These are phyloP conservation scores for Menidia menidia DNA, from an alignment of 2,797 vertebrate genomes.

Conservation along the genomic window DNA sequence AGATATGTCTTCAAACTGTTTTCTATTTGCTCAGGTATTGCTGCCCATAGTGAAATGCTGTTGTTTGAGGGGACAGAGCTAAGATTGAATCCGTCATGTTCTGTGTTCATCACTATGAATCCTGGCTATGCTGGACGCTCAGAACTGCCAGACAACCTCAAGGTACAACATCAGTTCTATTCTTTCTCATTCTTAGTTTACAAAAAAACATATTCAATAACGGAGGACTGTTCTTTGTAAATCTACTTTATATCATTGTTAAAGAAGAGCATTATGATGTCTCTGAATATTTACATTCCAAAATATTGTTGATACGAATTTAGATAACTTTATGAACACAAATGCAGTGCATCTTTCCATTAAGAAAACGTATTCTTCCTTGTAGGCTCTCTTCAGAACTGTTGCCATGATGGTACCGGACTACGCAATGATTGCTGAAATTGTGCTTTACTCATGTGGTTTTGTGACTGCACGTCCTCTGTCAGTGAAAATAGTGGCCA, in stretches of 20 bases:
- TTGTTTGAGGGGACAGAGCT: conserved; percentile 92
- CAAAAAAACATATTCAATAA: too few species aligned
- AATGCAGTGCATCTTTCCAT: background rate
- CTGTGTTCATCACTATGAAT: conserved; percentile 95
- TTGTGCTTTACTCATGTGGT: conserved; percentile 92
- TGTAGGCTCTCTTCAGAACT: conserved; percentile 90
- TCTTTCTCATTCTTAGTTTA: too few species aligned
- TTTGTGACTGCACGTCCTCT: conserved; percentile 91
- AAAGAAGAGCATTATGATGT: background rate
- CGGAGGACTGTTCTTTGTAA: too few species aligned
- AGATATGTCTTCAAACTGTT: background rate
- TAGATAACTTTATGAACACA: background rate
- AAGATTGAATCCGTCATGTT: conserved; percentile 90
- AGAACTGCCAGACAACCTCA: conserved; percentile 93
- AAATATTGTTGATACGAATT: background rate
- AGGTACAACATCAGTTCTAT: conserved; percentile 73
- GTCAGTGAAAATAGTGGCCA: conserved; percentile 91
- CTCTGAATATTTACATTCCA: background rate
- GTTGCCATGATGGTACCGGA: conserved; percentile 97
- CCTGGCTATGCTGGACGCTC: conserved; percentile 93
- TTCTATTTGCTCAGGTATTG: conserved; percentile 82
- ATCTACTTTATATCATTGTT: too few species aligned
- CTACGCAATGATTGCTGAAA: conserved; percentile 94
- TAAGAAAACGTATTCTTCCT: background rate
- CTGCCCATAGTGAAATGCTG: conserved; percentile 81